Percentiles rank a stretch among this genome's conserved stretches.
phyloP scores from a whole-genome alignment of 2,888 invertebrate species.

The Ormyrus rosae region DNA sequence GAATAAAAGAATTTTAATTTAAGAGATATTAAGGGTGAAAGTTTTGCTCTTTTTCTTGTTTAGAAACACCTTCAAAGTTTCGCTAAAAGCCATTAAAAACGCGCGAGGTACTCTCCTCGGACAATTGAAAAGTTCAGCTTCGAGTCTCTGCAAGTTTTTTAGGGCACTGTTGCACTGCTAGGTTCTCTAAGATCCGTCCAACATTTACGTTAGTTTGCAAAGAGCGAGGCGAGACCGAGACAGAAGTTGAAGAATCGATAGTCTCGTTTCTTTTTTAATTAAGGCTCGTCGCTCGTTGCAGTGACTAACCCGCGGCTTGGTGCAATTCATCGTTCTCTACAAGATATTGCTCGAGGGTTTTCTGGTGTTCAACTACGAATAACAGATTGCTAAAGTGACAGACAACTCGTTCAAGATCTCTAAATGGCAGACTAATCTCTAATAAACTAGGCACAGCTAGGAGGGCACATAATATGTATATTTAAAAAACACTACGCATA shows the following conservation, averaged over 20 bases:
- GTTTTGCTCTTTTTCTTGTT: too few species aligned
- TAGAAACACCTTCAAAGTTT: too few species aligned
- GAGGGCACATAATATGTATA: conserved; percentile 9
- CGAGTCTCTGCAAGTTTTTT: conserved; percentile 32
- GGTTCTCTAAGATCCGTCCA: conserved; percentile 36
- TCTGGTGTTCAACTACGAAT: conserved; percentile 43
- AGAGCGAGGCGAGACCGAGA: background rate
- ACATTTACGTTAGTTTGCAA: conserved; percentile 46
- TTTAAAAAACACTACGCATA: conserved; percentile 49
- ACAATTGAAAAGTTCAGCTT: background rate
- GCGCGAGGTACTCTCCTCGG: too few species aligned
- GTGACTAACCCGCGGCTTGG: conserved; percentile 30
- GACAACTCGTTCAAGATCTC: conserved; percentile 16
- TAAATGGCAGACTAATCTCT: conserved; percentile 47
- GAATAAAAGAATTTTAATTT: too few species aligned
- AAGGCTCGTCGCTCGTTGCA: conserved; percentile 20
- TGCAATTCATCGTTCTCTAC: conserved; percentile 23
- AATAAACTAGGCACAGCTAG: conserved; percentile 44
- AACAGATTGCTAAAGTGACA: conserved; percentile 29
- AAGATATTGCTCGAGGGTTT: conserved; percentile 39
- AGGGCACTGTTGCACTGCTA: conserved; percentile 22
- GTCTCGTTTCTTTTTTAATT: background rate
- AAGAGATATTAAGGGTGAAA: too few species aligned
- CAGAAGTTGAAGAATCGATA: too few species aligned
- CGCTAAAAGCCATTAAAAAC: too few species aligned